These are phyloP conservation scores for Ceratina calcarata DNA, from an alignment of 1,140 invertebrate genomes.

Conservation along the genomic window DNA sequence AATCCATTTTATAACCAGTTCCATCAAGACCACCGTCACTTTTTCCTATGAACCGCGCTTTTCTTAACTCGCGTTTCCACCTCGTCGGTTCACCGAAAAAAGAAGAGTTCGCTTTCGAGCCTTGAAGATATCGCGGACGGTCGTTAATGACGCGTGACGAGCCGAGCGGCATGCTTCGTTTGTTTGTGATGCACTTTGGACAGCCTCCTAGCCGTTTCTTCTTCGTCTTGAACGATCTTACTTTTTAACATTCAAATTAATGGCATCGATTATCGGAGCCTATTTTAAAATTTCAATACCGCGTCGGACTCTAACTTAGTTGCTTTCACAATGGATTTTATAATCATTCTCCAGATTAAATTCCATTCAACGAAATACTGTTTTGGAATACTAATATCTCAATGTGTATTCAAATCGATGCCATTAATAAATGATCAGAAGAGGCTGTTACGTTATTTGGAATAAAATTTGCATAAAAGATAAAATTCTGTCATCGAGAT, in stretches of 20 bases:
- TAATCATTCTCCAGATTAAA: too few species aligned
- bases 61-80: neutral
- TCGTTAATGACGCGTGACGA: conserved; percentile 35
- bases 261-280: neutral
- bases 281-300: conserved; percentile 3
- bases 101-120: conserved; percentile 16
- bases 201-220: neutral
- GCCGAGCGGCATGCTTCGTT: neutral
- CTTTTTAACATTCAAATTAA: neutral
- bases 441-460: too few species aligned
- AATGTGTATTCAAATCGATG: too few species aligned
- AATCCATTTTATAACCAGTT: neutral
- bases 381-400: too few species aligned
- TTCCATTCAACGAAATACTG: too few species aligned
- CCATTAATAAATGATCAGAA: too few species aligned
- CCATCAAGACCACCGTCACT: neutral
- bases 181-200: conserved; percentile 17
- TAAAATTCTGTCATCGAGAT: too few species aligned
- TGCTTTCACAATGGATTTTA: neutral
- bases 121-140: conserved; percentile 31
- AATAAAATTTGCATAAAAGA: too few species aligned
- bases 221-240: neutral
- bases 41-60: neutral
- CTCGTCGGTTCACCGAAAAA: too few species aligned
- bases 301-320: neutral